phyloP scores from a whole-genome alignment of 1,140 invertebrate species.

The Anagrus nilaparvatae region DNA sequence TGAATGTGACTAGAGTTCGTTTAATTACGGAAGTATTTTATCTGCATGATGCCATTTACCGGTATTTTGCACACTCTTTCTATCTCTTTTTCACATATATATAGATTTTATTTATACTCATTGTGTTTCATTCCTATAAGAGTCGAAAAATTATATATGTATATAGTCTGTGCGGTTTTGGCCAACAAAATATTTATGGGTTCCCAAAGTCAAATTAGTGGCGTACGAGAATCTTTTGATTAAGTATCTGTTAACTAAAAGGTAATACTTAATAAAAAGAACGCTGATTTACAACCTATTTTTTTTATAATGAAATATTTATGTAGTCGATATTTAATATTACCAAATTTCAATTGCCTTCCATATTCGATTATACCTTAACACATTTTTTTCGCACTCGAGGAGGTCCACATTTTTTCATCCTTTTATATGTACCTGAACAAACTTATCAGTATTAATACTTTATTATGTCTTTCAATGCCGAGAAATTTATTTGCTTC shows the following conservation, averaged over 20 bases:
- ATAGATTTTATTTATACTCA: no score
- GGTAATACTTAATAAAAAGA: conserved; percentile 47
- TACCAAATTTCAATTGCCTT: neutral
- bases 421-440: no score
- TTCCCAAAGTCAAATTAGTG: conserved; percentile 46
- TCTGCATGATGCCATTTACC: conserved; percentile 35
- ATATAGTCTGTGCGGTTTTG: no score
- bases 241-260: conserved; percentile 47
- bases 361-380: conserved; percentile 3
- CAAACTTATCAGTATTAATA: no score
- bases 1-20: conserved; percentile 35
- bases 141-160: no score
- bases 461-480: no score
- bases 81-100: no score
- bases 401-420: conserved; percentile 7
- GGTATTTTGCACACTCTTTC: no score
- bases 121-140: no score
- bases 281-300: conserved; percentile 44
- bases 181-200: conserved; percentile 41
- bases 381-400: conserved; percentile 6
- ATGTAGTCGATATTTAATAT: conserved; percentile 25
- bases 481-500: no score
- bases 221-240: conserved; percentile 44
- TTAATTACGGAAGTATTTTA: conserved; percentile 44
- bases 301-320: conserved; percentile 44